Conservation (phyloP, 1,140 invertebrate species). For the Teleogryllus occipitalis region DNA sequence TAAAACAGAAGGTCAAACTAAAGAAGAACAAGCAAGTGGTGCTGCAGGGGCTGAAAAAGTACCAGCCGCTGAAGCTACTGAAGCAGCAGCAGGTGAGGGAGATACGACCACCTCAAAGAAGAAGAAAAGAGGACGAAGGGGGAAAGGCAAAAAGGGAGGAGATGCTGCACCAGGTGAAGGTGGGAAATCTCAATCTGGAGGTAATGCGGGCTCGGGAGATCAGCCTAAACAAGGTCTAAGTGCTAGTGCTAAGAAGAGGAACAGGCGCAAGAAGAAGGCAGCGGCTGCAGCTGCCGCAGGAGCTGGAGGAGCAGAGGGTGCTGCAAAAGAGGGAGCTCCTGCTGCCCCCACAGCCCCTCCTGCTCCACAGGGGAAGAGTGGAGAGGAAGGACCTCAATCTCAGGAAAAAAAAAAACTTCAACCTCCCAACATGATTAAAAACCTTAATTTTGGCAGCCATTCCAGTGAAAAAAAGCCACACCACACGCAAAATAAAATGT, state of each 20-base stretch:
- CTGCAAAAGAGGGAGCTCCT: background rate
- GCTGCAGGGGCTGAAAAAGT: background rate
- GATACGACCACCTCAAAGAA: background rate
- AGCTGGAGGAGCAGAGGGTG: too few relatives aligned
- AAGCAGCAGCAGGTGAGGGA: background rate
- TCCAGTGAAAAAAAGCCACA: background rate
- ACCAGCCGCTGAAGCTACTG: background rate
- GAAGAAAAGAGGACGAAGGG: background rate
- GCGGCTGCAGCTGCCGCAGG: background rate
- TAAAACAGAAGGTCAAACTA: background rate
- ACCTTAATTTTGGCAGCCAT: background rate
- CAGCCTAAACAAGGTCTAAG: background rate
- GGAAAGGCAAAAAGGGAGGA: background rate
- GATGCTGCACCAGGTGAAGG: background rate
- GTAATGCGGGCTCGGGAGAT: background rate
- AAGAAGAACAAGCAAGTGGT: background rate
- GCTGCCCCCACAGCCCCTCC: too few relatives aligned
- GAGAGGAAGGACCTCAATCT: background rate
- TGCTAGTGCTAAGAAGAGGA: background rate
- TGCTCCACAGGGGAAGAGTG: background rate
- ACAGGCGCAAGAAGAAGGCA: background rate
- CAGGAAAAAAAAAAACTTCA: conserved; percentile 5
- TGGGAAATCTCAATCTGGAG: background rate
- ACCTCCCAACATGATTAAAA: background rate
- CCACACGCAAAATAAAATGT: background rate